Evolutionary conservation across 2,113 vertebrate genomes (phyloP).

Genomic region (Dasyprocta punctata): DNA sequence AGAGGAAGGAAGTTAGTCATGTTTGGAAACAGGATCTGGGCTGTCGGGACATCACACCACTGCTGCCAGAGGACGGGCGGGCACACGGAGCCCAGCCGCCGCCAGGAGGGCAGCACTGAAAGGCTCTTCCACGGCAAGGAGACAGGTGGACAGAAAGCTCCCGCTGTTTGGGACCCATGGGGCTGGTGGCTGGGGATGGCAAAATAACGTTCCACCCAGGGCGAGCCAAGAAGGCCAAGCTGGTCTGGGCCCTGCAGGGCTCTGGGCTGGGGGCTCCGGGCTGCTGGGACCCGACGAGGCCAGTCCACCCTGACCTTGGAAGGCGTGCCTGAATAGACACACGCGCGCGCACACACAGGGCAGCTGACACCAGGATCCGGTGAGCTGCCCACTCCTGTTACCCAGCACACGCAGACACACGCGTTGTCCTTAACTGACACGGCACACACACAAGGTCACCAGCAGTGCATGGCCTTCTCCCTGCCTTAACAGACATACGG

Average conservation of each 20-base stretch:
- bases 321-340: not conserved
- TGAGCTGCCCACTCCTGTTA: not conserved
- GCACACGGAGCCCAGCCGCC: not conserved
- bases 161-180: not conserved
- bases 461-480: not conserved
- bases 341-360: not conserved
- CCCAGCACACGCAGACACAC: not conserved
- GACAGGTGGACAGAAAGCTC: not conserved
- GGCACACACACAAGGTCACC: not conserved
- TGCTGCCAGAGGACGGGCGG: slow-evolving; percentile 37
- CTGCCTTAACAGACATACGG: not conserved
- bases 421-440: not conserved
- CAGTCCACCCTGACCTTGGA: not conserved
- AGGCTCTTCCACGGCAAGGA: not conserved
- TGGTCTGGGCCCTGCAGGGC: not conserved
- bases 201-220: not conserved
- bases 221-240: not conserved
- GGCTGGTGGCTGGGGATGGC: fast-evolving
- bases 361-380: not conserved
- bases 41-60: slow-evolving; percentile 45
- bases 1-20: slow-evolving; percentile 78
- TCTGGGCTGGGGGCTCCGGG: not conserved
- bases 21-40: slow-evolving; percentile 75
- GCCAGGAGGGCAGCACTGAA: not conserved
- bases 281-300: not conserved